These are phyloP conservation scores for Cyclopterus lumpus DNA, from an alignment of 2,797 vertebrate species.

Conservation along the genomic window DNA sequence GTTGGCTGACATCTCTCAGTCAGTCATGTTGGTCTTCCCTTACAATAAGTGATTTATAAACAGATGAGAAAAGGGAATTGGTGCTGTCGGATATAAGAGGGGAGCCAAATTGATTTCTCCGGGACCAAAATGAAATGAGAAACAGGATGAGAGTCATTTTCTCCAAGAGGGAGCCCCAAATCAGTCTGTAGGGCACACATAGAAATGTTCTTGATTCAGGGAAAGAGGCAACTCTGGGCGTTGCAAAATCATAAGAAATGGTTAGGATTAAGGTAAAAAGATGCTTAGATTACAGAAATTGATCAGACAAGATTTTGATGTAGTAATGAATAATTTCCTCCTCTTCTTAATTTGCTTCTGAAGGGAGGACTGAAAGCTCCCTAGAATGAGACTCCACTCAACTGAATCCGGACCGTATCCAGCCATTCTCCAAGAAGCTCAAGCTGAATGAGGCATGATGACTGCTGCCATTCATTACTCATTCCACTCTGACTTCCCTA, in stretches of 20 bases:
- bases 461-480: constrained; percentile 50
- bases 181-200: constrained; percentile 26
- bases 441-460: constrained; percentile 52
- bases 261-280: neutral
- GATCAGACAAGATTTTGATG: neutral
- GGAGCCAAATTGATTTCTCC: constrained; percentile 45
- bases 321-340: neutral
- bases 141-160: constrained; percentile 33
- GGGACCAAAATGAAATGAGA: constrained; percentile 35
- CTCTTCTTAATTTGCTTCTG: neutral
- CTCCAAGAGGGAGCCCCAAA: neutral
- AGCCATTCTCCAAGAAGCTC: constrained; percentile 43
- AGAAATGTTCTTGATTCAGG: constrained; percentile 7
- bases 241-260: constrained; percentile 1
- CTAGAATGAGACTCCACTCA: neutral
- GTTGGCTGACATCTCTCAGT: constrained; percentile 21
- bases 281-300: neutral
- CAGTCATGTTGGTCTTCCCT: neutral
- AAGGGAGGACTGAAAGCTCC: constrained; percentile 15
- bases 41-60: constrained; percentile 20
- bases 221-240: neutral
- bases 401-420: constrained; percentile 29
- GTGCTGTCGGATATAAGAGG: constrained; percentile 13
- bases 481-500: constrained; percentile 40
- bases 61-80: constrained; percentile 8